Evolutionary conservation across 2,113 vertebrate species (phyloP), one percentile per base, ranked within the genome.

Genomic region (Accipiter cooperii): DNA sequence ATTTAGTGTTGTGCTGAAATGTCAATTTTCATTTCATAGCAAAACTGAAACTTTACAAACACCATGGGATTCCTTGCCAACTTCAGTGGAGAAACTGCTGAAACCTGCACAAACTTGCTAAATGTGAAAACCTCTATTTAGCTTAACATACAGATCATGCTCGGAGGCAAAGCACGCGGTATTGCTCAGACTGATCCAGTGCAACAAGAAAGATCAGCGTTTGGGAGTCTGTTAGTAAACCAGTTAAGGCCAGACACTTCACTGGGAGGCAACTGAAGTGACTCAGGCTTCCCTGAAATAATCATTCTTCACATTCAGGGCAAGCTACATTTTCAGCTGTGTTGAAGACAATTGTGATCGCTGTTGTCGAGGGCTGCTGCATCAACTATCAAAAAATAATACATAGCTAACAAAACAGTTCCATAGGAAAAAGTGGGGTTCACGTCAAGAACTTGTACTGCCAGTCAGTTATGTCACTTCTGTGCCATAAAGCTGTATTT

Each of bases 1-100:
- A 91, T 96, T 94, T 79, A 84, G 49, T 57, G 47, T 93, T 89
- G 84, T 89, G 91, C 80, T 82, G 84, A 94, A 95, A 76, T 92
- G 86, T 87, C 89, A 82, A 69, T 94, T 93, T 95, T 85, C 16
- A 76, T 87, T 92, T 89, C 80, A 51, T 33, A 84, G 80, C 44
- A 89, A 83, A 96, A 34, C 69, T 10, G 36, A 87, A 89, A 85
- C 84, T 91, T 87, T 79, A 69, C 70, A n/a, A 96, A 96, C 74
- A 79, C 61, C 5, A 3, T 52, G 73, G 61, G 69, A 96, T 71
- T 94, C 66, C 38, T 77, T 85, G 82, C 54, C 94, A 94, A 1
- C 80, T 91, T 85, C 77, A 51, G 57, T 9, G 21, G 57, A 89
- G 90, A 87, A 92, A 81, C 47, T 92, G 92, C 86, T 93, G 95